Evolutionary conservation across 2,113 vertebrate genomes (phyloP).

Genomic region (Dendropsophus ebraccatus): DNA sequence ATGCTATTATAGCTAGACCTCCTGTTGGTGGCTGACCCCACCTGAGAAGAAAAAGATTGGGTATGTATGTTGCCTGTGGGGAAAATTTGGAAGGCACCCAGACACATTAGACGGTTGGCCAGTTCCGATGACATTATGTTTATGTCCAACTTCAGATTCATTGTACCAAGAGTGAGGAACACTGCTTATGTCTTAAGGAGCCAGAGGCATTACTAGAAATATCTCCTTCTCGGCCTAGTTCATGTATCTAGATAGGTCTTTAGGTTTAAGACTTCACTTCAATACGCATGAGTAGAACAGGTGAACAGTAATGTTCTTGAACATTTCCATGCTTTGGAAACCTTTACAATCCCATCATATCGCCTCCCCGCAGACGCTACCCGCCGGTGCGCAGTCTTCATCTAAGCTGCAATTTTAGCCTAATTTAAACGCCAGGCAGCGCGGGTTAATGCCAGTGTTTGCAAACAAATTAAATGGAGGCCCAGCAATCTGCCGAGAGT

Average conservation of each 20-base stretch:
- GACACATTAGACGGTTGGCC: too few relatives aligned
- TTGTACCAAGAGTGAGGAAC: too few relatives aligned
- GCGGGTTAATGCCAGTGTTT: conserved; percentile 26
- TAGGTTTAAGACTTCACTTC: neutral
- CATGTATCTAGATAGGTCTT: neutral
- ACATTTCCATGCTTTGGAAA: neutral
- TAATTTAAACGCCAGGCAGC: neutral
- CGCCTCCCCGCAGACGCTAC: neutral
- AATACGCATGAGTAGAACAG: neutral
- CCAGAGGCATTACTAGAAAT: neutral
- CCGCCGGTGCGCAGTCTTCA: neutral
- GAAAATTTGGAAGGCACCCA: too few relatives aligned
- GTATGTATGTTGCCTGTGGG: too few relatives aligned
- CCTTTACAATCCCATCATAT: neutral
- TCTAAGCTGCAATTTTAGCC: conserved; percentile 2
- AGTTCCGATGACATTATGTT: too few relatives aligned
- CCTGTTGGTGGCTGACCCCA: too few relatives aligned
- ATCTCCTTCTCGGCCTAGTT: neutral
- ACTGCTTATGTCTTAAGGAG: neutral
- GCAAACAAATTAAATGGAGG: conserved; percentile 30
- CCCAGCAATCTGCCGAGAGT: conserved; percentile 14
- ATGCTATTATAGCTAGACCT: too few relatives aligned
- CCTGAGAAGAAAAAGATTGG: too few relatives aligned
- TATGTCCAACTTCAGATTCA: too few relatives aligned
- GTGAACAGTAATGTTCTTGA: neutral